Conservation (phyloP, 1,140 invertebrate species). For the Oreohelix idahoensis region DNA sequence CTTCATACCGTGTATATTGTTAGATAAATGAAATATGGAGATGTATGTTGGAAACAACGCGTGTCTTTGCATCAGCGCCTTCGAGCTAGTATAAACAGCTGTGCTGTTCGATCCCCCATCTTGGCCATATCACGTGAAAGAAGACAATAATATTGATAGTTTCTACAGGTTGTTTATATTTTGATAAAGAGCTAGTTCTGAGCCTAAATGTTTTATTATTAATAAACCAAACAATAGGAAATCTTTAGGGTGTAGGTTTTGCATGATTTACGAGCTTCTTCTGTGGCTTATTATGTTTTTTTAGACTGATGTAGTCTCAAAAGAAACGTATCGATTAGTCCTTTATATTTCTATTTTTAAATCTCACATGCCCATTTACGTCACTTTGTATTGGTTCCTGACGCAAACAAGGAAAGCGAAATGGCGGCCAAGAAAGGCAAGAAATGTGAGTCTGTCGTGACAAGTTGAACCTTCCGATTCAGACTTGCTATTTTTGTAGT, state of each 20-base stretch:
- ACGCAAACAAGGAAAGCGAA: conserved; percentile 66
- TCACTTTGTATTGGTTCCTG: conserved; percentile 68
- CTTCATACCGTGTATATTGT: too few relatives aligned
- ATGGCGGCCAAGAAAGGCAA: conserved; percentile 52
- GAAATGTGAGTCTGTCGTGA: background rate
- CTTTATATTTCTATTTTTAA: conserved; percentile 17
- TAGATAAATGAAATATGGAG: too few relatives aligned
- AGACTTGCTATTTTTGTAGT: background rate
- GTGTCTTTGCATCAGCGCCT: too few relatives aligned
- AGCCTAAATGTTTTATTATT: background rate
- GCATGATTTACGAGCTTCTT: too few relatives aligned
- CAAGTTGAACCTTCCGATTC: background rate
- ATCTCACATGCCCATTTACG: conserved; percentile 42
- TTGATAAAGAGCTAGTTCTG: background rate
- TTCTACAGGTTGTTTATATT: conserved; percentile 3
- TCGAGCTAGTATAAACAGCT: background rate
- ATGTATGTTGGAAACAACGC: background rate
- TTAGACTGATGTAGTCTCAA: background rate
- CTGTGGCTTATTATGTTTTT: too few relatives aligned
- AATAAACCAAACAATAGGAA: background rate
- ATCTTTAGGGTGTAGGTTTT: too few relatives aligned
- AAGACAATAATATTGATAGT: conserved; percentile 2
- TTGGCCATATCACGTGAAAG: conserved; percentile 11
- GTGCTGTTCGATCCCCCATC: conserved; percentile 13
- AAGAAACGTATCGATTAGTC: background rate